Evolutionary conservation across 2,888 invertebrate genomes (phyloP).

Genomic region (Athalia circularis): DNA sequence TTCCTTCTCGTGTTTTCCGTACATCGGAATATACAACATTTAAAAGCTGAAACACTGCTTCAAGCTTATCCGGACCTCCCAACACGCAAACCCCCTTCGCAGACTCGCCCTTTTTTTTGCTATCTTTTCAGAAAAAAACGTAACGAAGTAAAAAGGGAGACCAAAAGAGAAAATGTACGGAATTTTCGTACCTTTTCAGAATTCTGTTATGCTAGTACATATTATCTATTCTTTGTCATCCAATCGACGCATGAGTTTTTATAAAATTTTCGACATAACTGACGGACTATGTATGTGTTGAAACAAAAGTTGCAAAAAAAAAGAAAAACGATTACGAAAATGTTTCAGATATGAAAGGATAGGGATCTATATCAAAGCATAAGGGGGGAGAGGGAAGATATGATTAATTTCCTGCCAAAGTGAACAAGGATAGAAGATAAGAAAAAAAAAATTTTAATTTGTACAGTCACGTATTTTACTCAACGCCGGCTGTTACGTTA

Average conservation of each 20-base stretch:
- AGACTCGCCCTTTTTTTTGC: conserved; percentile 36
- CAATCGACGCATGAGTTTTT: not conserved
- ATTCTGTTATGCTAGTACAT: no score
- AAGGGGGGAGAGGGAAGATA: conserved; percentile 54
- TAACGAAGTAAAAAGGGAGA: not conserved
- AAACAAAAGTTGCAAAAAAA: not conserved
- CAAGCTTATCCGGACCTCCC: conserved; percentile 67
- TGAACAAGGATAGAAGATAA: conserved; percentile 47
- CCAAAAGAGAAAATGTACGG: no score
- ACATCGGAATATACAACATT: not conserved
- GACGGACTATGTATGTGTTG: no score
- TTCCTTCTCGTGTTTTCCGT: conserved; percentile 59
- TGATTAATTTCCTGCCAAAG: conserved; percentile 72
- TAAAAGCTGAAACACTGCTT: not conserved
- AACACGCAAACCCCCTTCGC: conserved; percentile 59
- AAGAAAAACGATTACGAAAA: not conserved
- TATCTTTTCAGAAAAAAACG: not conserved
- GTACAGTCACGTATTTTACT: conserved; percentile 71
- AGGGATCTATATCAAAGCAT: not conserved
- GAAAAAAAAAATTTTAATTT: conserved; percentile 55
- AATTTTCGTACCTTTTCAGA: no score
- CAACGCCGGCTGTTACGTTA: conserved; percentile 59
- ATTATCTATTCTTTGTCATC: not conserved
- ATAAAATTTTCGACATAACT: no score
- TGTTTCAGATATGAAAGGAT: no score